A percentile compares a stretch with the other conserved stretches of the same genome.
These are phyloP conservation scores for Drosophila paulistorum DNA, from an alignment of 1,140 invertebrate genomes.

Conservation along the genomic window DNA sequence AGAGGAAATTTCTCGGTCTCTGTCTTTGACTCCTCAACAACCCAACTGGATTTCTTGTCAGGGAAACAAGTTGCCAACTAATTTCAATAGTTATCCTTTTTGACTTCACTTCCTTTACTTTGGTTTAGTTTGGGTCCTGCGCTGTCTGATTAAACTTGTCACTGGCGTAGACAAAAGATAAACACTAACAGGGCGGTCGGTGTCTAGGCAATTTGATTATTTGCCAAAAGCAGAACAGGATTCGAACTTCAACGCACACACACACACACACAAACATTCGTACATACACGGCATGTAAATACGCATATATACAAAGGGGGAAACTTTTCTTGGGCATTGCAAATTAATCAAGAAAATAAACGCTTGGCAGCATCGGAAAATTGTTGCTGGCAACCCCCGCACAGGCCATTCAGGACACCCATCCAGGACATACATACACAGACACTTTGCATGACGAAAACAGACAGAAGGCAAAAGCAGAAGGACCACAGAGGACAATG, in stretches of 20 bases:
- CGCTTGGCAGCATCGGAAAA: slow-evolving; percentile 71
- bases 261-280: slow-evolving; percentile 23
- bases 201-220: slow-evolving; percentile 80
- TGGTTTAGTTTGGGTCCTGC: slow-evolving; percentile 12
- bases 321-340: slow-evolving; percentile 64
- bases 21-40: background rate
- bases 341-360: slow-evolving; percentile 82
- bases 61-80: slow-evolving; percentile 58
- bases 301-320: slow-evolving; percentile 28
- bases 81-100: slow-evolving; percentile 81
- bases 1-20: slow-evolving; percentile 4
- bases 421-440: slow-evolving; percentile 23
- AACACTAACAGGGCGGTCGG: slow-evolving; percentile 64
- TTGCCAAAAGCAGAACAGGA: slow-evolving; percentile 70
- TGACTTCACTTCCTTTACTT: slow-evolving; percentile 36
- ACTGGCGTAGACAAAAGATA: slow-evolving; percentile 76
- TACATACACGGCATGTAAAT: slow-evolving; percentile 36
- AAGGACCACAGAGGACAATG: slow-evolving; percentile 31
- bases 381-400: slow-evolving; percentile 13
- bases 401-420: slow-evolving; percentile 16
- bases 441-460: slow-evolving; percentile 73
- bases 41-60: slow-evolving; percentile 15
- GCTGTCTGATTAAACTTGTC: slow-evolving; percentile 77
- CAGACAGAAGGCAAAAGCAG: slow-evolving; percentile 29
- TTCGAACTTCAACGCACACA: slow-evolving; percentile 32